Evolutionary conservation across 2,113 vertebrate genomes (phyloP), one percentile per base, ranked within the genome.

Genomic region (Poicephalus meyeri): DNA sequence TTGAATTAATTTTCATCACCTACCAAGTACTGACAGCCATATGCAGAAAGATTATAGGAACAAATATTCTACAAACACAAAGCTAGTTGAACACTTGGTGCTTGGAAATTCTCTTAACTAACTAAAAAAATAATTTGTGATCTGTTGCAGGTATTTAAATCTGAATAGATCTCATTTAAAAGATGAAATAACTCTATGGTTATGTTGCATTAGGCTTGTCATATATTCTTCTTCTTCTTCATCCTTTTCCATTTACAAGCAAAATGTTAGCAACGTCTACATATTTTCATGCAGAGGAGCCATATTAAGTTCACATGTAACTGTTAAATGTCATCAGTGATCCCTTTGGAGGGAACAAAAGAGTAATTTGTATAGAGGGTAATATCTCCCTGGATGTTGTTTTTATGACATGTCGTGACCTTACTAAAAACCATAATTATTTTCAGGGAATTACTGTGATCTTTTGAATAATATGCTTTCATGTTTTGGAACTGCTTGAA

Each of bases 391-490:
- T 91, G 2, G 3, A 81, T n/a, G 4, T 76, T 91, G 35, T 65
- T 91, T 91, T 95, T 80, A 91, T 89, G 84, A 58, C 73, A 50
- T 83, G 74, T 80, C 79, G 63, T 80, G 87, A 88, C 88, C 87
- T 60, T 58, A 35, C 33, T 35, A 33, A 58, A 96, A 92, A 61
- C 37, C n/a, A 24, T 81, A 56, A 95, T 91, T 93, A 78, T 95
- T 44, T 92, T 76, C 72, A 65, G 50, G 70, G 84, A 91, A 92
- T 85, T 89, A 84, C 73, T 91, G 44, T 47, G 89, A 76, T 95
- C 18, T 92, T 92, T 78, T 89, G 91, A 96, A 92, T 79, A 93
- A 92, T 78, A 94, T 39, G 49, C 24, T 89, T 91, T 87, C 63
- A 65, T 2, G 2, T 72, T 31, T 31, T 87, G 49, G 64, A 92